Percentiles rank a stretch among this genome's conserved stretches.
Conservation (phyloP, 2,113 vertebrate species). For the Gasterosteus nipponicus region DNA sequence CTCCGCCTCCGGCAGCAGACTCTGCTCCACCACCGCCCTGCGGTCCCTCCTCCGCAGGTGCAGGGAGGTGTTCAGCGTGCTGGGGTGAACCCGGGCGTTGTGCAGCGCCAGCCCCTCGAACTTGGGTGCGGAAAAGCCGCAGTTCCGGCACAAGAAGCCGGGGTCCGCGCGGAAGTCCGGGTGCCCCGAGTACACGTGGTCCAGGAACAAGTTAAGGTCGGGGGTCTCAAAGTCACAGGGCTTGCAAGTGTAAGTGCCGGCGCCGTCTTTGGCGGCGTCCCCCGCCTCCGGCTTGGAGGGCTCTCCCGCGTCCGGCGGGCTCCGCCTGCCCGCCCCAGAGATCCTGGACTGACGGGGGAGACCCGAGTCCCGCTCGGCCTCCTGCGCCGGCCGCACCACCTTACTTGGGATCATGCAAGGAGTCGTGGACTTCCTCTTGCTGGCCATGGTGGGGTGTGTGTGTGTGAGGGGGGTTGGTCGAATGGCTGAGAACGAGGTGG, state of each 20-base stretch:
- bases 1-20: constrained; percentile 65
- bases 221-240: constrained; percentile 90
- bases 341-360: constrained; percentile 64
- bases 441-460: constrained; percentile 86
- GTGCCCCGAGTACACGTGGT: constrained; percentile 92
- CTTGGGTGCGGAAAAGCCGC: constrained; percentile 87
- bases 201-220: constrained; percentile 90
- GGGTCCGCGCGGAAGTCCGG: constrained; percentile 91
- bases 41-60: constrained; percentile 86
- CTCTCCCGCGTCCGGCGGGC: constrained; percentile 51
- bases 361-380: constrained; percentile 73
- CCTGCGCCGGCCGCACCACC: constrained; percentile 81
- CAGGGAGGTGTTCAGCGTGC: constrained; percentile 82
- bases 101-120: constrained; percentile 92
- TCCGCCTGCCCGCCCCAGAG: constrained; percentile 53
- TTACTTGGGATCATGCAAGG: constrained; percentile 99
- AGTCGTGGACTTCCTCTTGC: constrained; percentile 96
- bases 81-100: constrained; percentile 86
- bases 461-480: constrained; percentile 37
- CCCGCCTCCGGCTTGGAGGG: constrained; percentile 68
- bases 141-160: constrained; percentile 86
- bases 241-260: constrained; percentile 88
- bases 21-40: constrained; percentile 88
- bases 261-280: constrained; percentile 67
- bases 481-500: constrained; percentile 52